These are phyloP conservation scores for Iphiclides podalirius DNA, from an alignment of 2,888 invertebrate species.

Conservation along the genomic window DNA sequence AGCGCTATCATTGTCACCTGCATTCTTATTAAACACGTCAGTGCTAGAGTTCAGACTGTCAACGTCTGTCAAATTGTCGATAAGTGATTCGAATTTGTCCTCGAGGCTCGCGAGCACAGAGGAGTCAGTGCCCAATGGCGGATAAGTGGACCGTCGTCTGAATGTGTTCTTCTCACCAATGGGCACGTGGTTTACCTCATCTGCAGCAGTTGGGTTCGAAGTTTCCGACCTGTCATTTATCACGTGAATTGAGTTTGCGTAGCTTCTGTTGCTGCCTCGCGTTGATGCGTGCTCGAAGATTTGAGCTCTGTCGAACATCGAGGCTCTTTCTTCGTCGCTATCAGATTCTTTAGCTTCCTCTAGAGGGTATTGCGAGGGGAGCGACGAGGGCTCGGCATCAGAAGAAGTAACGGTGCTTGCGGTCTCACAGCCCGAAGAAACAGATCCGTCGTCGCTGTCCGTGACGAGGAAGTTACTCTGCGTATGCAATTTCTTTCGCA, in stretches of 20 bases:
- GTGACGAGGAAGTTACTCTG: constrained; percentile 79
- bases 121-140: constrained; percentile 55
- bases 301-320: constrained; percentile 40
- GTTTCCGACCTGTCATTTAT: constrained; percentile 31
- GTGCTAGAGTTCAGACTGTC: constrained; percentile 64
- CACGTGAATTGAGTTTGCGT: constrained; percentile 41
- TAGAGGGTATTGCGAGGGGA: constrained; percentile 64
- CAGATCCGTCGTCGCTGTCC: constrained; percentile 87
- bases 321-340: constrained; percentile 59
- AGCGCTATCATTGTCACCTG: constrained; percentile 87
- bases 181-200: constrained; percentile 71
- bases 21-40: constrained; percentile 63
- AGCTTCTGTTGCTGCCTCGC: constrained; percentile 42
- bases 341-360: constrained; percentile 59
- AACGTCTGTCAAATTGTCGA: constrained; percentile 63
- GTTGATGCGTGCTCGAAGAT: constrained; percentile 41
- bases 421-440: constrained; percentile 90
- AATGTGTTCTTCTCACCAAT: constrained; percentile 72
- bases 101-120: constrained; percentile 52
- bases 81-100: constrained; percentile 64
- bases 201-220: constrained; percentile 30
- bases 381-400: constrained; percentile 75
- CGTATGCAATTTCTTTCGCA: constrained; percentile 46
- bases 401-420: constrained; percentile 85
- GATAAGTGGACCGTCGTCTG: constrained; percentile 67